These are phyloP conservation scores for Raphicerus campestris DNA, from an alignment of 2,113 vertebrate genomes.

Conservation along the genomic window DNA sequence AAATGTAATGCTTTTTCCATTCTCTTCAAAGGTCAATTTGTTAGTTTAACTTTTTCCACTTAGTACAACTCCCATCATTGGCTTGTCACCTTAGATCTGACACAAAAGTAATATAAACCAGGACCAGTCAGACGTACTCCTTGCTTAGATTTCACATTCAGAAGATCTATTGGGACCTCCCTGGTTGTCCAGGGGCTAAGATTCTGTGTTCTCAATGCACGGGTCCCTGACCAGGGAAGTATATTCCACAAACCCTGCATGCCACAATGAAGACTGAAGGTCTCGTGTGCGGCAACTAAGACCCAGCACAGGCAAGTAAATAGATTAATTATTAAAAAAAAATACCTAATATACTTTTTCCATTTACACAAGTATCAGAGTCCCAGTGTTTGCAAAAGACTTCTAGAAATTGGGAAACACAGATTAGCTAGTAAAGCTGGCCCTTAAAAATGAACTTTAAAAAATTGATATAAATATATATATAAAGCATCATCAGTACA, in stretches of 20 bases:
- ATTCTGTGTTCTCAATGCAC: neutral
- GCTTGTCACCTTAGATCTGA: slow-evolving; percentile 4
- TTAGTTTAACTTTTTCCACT: slow-evolving; percentile 14
- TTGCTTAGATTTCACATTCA: neutral
- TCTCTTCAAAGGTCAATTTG: neutral
- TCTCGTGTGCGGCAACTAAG: neutral
- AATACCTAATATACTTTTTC: neutral
- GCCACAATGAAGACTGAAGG: neutral
- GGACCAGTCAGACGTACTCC: neutral
- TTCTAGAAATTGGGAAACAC: slow-evolving; percentile 23
- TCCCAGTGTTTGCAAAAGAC: neutral
- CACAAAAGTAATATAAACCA: neutral
- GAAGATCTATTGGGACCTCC: neutral
- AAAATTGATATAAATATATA: neutral
- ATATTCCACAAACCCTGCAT: neutral
- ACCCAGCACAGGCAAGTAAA: neutral
- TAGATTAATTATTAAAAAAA: neutral
- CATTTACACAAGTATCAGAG: neutral
- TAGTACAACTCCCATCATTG: neutral
- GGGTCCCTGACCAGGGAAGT: neutral
- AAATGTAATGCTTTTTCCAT: slow-evolving; percentile 10
- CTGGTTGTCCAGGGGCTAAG: neutral
- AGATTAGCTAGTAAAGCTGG: neutral
- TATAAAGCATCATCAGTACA: neutral
- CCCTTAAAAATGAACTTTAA: neutral